Evolutionary conservation across 2,797 vertebrate species (phyloP).

Genomic region (Luscinia megarhynchos): DNA sequence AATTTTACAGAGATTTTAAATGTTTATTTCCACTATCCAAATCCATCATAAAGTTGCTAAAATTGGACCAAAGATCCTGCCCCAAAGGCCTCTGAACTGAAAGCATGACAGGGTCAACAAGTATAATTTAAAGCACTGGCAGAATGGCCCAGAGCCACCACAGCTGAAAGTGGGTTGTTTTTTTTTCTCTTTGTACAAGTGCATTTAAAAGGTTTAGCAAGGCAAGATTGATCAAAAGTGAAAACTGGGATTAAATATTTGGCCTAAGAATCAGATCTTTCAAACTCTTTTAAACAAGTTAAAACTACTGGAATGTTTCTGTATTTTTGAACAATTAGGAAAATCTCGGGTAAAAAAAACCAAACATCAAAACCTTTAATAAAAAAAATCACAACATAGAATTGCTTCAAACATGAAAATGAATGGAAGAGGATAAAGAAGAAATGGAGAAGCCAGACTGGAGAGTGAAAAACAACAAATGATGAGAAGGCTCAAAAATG

Average conservation of each 20-base stretch:
- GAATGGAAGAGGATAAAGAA: background rate
- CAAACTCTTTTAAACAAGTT: background rate
- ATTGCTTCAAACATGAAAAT: background rate
- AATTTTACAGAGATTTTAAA: background rate
- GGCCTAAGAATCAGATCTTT: background rate
- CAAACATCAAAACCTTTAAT: background rate
- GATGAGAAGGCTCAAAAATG: background rate
- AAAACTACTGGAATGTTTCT: background rate
- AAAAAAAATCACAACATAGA: background rate
- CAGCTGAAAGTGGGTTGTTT: background rate
- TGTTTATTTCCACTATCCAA: constrained; percentile 10
- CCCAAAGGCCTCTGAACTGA: background rate
- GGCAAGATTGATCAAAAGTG: background rate
- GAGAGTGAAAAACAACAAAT: background rate
- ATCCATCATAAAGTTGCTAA: constrained; percentile 26
- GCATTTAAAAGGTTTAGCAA: background rate
- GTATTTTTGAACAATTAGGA: background rate
- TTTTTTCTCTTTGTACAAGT: background rate
- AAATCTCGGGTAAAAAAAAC: background rate
- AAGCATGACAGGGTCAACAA: constrained; percentile 23
- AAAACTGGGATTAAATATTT: background rate
- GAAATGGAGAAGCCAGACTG: background rate
- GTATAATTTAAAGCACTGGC: background rate
- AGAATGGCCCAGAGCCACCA: background rate
- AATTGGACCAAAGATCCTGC: constrained; percentile 22